Evolutionary conservation across 2,888 invertebrate species (phyloP), one percentile per base, ranked within the genome.

Genomic region (Lampropteryx suffumata): DNA sequence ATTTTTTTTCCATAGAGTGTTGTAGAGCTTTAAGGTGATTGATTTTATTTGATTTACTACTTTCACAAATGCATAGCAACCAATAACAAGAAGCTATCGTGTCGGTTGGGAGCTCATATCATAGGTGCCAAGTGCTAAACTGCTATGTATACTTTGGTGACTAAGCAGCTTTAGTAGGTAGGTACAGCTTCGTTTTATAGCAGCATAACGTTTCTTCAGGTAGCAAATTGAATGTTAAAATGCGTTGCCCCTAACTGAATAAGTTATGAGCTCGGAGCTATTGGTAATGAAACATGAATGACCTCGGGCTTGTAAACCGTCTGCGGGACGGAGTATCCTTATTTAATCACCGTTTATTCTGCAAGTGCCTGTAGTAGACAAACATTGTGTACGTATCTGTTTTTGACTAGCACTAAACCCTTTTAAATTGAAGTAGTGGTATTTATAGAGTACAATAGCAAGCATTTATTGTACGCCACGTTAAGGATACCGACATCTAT

Each of bases 221-320:
- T 71, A 76, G 76, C 79, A 82, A 86, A 86, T 86, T 86, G 84
- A 86, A 86, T 86, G 84, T 85, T 84, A 84, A 84, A 84, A 78
- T 76, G 75, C 78, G 81, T 82, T 84, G 83, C 76, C 82, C 84
- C 73, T 81, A 78, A 78, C 80, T 87, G 86, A 88, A 87, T 88
- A 86, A 86, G 84, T 86, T 84, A 87, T 84, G 82, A 81, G 82
- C 71, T 61, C 58, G 71, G 74, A 79, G 82, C 79, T 86, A 87
- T 87, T 83, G 87, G 84, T 83, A 81, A 85, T 87, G 85, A 86
- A 87, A 88, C 82, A 83, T 82, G 85, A 82, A 87, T 88, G 85
- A 84, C 84, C 82, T 64, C 71, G 66, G 76, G 75, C 75, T 67
- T 75, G 76, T 76, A 74, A 71, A 77, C 71, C 68, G 75, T 73